A percentile compares a stretch with the other conserved stretches of the same genome.
These are phyloP conservation scores for Pocillopora verrucosa DNA, from an alignment of 64 coral and sea anemone species.

Conservation along the genomic window DNA sequence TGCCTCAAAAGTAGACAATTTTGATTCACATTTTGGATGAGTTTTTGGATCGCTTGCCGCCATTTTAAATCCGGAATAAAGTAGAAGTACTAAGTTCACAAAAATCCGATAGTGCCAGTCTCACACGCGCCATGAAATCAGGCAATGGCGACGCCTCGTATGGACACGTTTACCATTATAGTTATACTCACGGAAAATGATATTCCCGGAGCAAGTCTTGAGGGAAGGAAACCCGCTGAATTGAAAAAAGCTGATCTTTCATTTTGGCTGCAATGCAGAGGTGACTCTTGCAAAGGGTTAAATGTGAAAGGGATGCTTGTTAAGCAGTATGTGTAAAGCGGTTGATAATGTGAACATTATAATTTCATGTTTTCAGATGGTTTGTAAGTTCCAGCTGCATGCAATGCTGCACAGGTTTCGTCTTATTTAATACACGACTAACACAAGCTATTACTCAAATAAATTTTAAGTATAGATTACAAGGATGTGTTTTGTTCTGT, in stretches of 20 bases:
- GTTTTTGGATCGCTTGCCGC: background rate
- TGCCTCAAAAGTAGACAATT: background rate
- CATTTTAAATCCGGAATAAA: background rate
- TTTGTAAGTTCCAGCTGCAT: background rate
- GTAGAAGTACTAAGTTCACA: background rate
- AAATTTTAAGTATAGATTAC: background rate
- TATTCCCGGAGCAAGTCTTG: background rate
- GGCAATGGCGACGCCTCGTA: background rate
- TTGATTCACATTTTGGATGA: conserved; percentile 6
- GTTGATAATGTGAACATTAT: background rate
- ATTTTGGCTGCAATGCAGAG: conserved; percentile 24
- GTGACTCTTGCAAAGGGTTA: conserved; percentile 7
- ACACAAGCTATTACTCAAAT: background rate
- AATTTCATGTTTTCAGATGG: background rate
- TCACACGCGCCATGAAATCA: conserved; percentile 25
- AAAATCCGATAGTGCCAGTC: conserved; percentile 37
- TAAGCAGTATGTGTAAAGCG: background rate
- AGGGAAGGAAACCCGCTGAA: conserved; percentile 11
- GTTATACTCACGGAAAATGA: conserved; percentile 19
- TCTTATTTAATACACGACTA: background rate
- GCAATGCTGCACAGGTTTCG: background rate
- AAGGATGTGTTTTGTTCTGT: background rate
- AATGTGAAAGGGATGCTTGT: background rate
- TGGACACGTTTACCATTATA: background rate
- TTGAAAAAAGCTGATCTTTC: conserved; percentile 19